phyloP scores from a whole-genome alignment of 2,113 vertebrate genomes.

The Podarcis cretensis region DNA sequence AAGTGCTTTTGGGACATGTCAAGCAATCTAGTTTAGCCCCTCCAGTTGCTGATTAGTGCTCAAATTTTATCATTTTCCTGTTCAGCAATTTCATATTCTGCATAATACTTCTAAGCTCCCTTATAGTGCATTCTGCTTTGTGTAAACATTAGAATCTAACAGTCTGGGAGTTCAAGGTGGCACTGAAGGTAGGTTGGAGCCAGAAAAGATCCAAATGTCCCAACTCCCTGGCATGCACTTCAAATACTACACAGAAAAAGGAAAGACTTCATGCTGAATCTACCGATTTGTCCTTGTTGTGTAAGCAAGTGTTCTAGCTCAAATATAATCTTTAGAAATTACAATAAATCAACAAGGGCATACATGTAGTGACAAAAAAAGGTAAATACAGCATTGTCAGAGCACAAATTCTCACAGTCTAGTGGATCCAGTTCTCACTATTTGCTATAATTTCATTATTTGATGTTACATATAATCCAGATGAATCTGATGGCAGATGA shows the following conservation, averaged over 20 bases:
- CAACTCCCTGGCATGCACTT: slow-evolving; percentile 27
- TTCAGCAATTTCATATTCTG: slow-evolving; percentile 53
- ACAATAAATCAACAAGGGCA: slow-evolving; percentile 18
- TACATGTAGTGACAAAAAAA: neutral
- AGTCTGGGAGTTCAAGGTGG: slow-evolving; percentile 30
- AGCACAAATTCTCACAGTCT: slow-evolving; percentile 20
- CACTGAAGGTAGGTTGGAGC: slow-evolving; percentile 10
- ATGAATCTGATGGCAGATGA: slow-evolving; percentile 23
- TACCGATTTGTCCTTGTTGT: neutral
- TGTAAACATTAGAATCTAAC: slow-evolving; percentile 38
- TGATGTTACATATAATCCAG: slow-evolving; percentile 4
- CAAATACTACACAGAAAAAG: slow-evolving; percentile 16
- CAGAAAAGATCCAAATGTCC: slow-evolving; percentile 22
- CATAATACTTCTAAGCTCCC: slow-evolving; percentile 47
- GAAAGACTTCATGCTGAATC: slow-evolving; percentile 13
- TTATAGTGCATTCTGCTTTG: slow-evolving; percentile 43
- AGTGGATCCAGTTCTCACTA: slow-evolving; percentile 22
- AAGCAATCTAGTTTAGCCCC: slow-evolving; percentile 47
- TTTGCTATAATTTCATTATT: slow-evolving; percentile 18
- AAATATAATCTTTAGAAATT: slow-evolving; percentile 11
- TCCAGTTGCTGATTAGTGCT: slow-evolving; percentile 38
- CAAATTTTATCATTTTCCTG: slow-evolving; percentile 55
- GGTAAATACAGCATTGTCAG: neutral
- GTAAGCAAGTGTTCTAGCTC: slow-evolving; percentile 11
- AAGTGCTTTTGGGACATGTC: slow-evolving; percentile 49